Conservation (phyloP, 2,113 vertebrate genomes). For the Microcebus murinus region DNA sequence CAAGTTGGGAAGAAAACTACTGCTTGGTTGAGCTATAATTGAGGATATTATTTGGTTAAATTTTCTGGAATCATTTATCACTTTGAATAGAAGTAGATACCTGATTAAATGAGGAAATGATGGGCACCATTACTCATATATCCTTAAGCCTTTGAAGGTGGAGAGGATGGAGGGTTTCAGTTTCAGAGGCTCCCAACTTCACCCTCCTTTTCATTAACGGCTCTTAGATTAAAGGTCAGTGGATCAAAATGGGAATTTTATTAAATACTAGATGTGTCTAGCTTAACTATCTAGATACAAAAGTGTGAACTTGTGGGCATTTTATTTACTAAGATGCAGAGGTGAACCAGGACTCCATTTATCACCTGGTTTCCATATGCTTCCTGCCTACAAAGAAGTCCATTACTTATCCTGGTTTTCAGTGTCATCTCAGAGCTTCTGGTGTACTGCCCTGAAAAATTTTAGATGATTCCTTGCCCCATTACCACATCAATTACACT, state of each 20-base stretch:
- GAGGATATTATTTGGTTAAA: neutral
- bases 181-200: neutral
- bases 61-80: neutral
- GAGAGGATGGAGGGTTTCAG: neutral
- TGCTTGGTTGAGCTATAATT: neutral
- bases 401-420: neutral
- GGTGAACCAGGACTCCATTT: neutral
- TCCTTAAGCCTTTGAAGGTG: neutral
- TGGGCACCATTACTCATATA: neutral
- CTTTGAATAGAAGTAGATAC: neutral
- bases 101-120: neutral
- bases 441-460: neutral
- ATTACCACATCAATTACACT: neutral
- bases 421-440: neutral
- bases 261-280: neutral
- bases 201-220: neutral
- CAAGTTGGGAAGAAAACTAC: neutral
- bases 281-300: neutral
- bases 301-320: neutral
- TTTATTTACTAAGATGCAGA: neutral
- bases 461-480: neutral
- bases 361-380: neutral
- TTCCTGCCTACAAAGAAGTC: neutral
- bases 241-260: neutral
- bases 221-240: neutral